Evolutionary conservation across 2,888 invertebrate species (phyloP).

Genomic region (Griposia aprilina): DNA sequence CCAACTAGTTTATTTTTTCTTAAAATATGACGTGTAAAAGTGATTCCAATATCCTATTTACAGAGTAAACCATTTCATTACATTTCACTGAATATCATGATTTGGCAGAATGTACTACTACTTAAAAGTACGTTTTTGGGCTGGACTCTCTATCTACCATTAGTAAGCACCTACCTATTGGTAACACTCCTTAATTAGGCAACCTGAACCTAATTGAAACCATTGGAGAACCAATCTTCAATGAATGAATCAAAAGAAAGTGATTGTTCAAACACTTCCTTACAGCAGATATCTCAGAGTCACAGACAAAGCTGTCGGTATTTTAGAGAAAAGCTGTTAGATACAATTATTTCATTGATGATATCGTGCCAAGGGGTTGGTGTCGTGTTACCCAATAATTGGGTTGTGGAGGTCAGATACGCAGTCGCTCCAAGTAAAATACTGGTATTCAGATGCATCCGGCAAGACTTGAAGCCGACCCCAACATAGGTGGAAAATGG

Average conservation of each 20-base stretch:
- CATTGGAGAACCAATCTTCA: neutral
- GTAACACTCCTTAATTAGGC: too few species aligned
- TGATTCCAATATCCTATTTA: too few species aligned
- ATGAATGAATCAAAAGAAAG: slow-evolving; percentile 1
- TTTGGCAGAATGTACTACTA: neutral
- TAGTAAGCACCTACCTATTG: neutral
- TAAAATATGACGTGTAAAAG: too few species aligned
- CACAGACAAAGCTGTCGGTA: neutral
- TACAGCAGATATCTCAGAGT: neutral
- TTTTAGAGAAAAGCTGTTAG: neutral
- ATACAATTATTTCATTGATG: neutral
- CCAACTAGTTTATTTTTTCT: too few species aligned
- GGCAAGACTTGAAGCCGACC: neutral
- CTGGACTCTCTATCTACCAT: neutral
- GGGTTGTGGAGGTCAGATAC: neutral
- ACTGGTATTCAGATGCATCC: too few species aligned
- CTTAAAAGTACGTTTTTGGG: neutral
- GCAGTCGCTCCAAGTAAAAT: neutral
- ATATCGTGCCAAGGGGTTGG: too few species aligned
- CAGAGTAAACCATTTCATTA: too few species aligned
- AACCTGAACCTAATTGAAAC: too few species aligned
- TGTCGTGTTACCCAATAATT: neutral
- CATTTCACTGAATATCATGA: neutral
- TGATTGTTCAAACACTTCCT: neutral
- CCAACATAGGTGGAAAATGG: neutral